These are phyloP conservation scores for Tipula vernalis DNA, from an alignment of 2,888 invertebrate species.

Conservation along the genomic window DNA sequence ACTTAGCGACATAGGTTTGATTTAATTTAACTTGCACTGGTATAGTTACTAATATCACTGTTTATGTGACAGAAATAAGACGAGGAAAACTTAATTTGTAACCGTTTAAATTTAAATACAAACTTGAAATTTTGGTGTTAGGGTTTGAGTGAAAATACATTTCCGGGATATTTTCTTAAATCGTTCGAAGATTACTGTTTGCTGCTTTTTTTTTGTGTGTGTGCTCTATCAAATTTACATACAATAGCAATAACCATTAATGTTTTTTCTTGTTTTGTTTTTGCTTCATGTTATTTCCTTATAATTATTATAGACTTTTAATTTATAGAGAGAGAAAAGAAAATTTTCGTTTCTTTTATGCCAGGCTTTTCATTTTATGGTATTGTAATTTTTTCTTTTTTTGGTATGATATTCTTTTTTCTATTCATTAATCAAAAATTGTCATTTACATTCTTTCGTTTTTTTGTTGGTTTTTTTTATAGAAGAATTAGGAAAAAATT, in stretches of 20 bases:
- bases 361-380: background rate
- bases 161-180: background rate
- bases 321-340: slow-evolving; percentile 4
- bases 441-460: slow-evolving; percentile 4
- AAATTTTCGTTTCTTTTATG: background rate
- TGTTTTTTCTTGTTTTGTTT: background rate
- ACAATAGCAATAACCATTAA: slow-evolving; percentile 4
- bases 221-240: background rate
- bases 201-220: background rate
- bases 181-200: background rate
- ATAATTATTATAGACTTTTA: slow-evolving; percentile 4
- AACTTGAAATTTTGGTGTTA: background rate
- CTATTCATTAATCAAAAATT: slow-evolving; percentile 4
- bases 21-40: too few relatives aligned
- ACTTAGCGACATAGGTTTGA: too few relatives aligned
- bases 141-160: background rate
- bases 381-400: background rate
- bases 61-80: too few relatives aligned
- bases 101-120: background rate
- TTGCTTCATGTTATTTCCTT: background rate
- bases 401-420: background rate
- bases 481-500: background rate
- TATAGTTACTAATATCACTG: too few relatives aligned
- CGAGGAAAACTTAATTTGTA: too few relatives aligned
- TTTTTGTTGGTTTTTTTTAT: background rate